phyloP scores from a whole-genome alignment of 1,140 invertebrate genomes.

The Drosophila melanica region DNA sequence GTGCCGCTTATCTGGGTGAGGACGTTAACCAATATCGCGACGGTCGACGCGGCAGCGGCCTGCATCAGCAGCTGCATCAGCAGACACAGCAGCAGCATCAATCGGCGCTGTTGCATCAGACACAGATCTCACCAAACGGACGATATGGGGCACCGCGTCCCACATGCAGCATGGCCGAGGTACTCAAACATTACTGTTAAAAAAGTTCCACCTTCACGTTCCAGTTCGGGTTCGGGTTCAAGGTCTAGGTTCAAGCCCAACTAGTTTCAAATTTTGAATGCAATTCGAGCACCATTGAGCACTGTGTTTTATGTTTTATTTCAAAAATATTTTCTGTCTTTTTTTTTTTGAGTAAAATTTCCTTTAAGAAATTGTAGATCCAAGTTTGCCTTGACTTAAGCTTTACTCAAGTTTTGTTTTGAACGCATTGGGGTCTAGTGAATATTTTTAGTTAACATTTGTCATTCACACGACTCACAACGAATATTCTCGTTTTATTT shows the following conservation, averaged over 20 bases:
- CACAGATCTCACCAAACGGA: conserved; percentile 83
- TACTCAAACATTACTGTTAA: conserved; percentile 70
- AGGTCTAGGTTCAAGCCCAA: background rate
- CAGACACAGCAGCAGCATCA: conserved; percentile 41
- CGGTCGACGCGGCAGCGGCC: conserved; percentile 28
- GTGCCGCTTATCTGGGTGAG: conserved; percentile 79
- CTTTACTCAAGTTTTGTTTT: background rate
- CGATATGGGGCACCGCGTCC: conserved; percentile 87
- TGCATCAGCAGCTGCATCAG: conserved; percentile 7
- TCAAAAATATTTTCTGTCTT: too few species aligned
- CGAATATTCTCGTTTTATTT: conserved; percentile 34
- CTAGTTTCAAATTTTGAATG: background rate
- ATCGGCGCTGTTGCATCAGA: conserved; percentile 59
- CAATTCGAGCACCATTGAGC: background rate
- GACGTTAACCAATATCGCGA: conserved; percentile 61
- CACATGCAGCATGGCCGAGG: conserved; percentile 88
- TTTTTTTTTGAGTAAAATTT: background rate
- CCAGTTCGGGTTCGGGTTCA: background rate
- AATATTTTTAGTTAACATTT: conserved; percentile 57
- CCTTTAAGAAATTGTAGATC: background rate
- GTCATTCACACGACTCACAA: conserved; percentile 47
- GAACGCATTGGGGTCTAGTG: background rate
- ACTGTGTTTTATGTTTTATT: background rate
- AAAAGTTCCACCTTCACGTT: too few species aligned
- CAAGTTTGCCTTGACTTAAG: background rate